phyloP scores from a whole-genome alignment of 2,888 invertebrate genomes.

The Leptothorax acervorum region DNA sequence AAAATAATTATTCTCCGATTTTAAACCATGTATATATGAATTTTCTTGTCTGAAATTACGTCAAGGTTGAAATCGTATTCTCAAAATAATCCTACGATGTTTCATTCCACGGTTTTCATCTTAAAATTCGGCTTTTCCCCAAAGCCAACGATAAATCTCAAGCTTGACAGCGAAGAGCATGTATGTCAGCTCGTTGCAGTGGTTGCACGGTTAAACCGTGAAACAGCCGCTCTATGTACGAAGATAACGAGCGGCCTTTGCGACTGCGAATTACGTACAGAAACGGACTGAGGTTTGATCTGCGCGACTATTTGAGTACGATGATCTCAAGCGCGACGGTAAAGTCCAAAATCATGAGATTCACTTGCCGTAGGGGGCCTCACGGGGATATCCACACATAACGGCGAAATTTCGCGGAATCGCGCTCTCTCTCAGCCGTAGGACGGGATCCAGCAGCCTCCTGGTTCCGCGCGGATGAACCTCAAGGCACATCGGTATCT shows the following conservation, averaged over 20 bases:
- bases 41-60: background rate
- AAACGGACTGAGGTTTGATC: conserved; percentile 23
- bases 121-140: background rate
- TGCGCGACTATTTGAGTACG: conserved; percentile 30
- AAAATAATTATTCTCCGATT: background rate
- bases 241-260: conserved; percentile 25
- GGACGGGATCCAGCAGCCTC: background rate
- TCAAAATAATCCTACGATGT: background rate
- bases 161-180: background rate
- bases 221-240: background rate
- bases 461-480: conserved; percentile 23
- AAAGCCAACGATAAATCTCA: background rate
- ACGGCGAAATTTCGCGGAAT: conserved; percentile 26
- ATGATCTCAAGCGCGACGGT: conserved; percentile 36
- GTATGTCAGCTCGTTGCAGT: too few relatives aligned
- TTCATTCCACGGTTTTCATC: background rate
- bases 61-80: background rate
- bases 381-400: background rate
- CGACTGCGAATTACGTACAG: conserved; percentile 2
- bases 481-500: background rate
- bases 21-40: background rate
- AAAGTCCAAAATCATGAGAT: background rate
- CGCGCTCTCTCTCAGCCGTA: background rate
- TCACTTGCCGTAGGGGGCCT: background rate
- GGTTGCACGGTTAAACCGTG: conserved; percentile 11